Evolutionary conservation across 2,113 vertebrate species (phyloP).

Genomic region (Asarcornis scutulata): DNA sequence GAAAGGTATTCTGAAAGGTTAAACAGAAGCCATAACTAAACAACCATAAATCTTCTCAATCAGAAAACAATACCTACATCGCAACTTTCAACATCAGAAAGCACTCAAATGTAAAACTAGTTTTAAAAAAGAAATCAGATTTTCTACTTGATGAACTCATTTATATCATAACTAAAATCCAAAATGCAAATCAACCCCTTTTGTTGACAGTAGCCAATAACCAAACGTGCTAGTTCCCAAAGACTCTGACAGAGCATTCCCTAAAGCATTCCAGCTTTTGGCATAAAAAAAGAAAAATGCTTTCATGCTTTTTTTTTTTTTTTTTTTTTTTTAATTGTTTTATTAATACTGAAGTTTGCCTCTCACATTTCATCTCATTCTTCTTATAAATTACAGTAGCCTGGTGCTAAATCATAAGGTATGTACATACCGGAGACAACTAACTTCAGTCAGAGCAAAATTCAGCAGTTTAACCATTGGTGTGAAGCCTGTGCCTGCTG

Average conservation of each 20-base stretch:
- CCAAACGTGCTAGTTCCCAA: background rate
- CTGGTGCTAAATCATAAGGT: background rate
- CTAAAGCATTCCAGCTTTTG: background rate
- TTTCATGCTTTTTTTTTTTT: background rate
- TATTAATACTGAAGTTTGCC: background rate
- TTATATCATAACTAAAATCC: background rate
- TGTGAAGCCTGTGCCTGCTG: constrained; percentile 95
- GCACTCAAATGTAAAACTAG: background rate
- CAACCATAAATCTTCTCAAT: background rate
- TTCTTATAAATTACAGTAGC: background rate
- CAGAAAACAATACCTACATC: fast-evolving
- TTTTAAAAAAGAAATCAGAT: background rate
- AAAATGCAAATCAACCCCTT: background rate
- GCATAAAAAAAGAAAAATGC: background rate
- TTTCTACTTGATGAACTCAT: background rate
- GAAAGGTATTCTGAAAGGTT: background rate
- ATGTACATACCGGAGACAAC: constrained; percentile 79
- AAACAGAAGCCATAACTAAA: background rate
- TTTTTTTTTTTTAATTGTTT: background rate
- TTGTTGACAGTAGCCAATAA: background rate
- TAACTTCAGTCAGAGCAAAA: constrained; percentile 75
- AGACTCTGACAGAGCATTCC: background rate
- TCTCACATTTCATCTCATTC: background rate
- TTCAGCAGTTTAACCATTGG: constrained; percentile 91
- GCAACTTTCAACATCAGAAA: background rate